Base-by-base conservation (phyloP, 2,797 vertebrate species). In the Manis javanica region DNA sequence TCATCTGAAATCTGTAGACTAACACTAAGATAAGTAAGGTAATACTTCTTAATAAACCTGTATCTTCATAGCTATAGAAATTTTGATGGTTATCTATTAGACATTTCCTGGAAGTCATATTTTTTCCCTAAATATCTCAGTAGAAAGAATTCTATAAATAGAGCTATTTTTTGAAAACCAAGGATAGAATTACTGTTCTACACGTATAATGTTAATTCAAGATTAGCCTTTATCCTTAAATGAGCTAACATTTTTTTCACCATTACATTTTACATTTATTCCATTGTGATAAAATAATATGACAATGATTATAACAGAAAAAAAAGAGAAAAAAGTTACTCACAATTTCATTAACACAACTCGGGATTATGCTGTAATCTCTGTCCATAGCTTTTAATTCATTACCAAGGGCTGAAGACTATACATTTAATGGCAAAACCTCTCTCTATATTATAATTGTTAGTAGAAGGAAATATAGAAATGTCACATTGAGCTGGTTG, bases 371-470 rank as follows among this genome's bases (percentile, higher is more conserved):
- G 26, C 14, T 78, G 9, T 86, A 71, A 64, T 51, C 4, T 92
- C 53, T 86, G 4, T 78, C 14, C 14, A 39, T 59, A 75, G 37
- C 31, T 68, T 46, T 0, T 61, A 95, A 61, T 72, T 96, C 49
- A 95, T 90, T 91, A 92, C 61, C 39, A 91, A 90, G 82, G 51
- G 19, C 21, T 69, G 24, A 84, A 84, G 11, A 84, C 16, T 89
- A 5, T 71, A 29, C 57, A 75, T 75, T 89, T 84, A 88, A 87
- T 90, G 26, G 7, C 2, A 84, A 86, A 94, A 31, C 6, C 2
- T 75, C 15, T 3, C 15, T 59, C 53, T 53, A 34, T 34, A 61
- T 92, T 59, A 34, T 51, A 91, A 63, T 57, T 69, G 55, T 87
- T 53, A 61, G 5, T 37, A 63, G 29, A 95, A 93, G n/a, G 31